Evolutionary conservation across 1,140 invertebrate genomes (phyloP), one percentile per base, ranked within the genome.

Genomic region (Ceratina calcarata): DNA sequence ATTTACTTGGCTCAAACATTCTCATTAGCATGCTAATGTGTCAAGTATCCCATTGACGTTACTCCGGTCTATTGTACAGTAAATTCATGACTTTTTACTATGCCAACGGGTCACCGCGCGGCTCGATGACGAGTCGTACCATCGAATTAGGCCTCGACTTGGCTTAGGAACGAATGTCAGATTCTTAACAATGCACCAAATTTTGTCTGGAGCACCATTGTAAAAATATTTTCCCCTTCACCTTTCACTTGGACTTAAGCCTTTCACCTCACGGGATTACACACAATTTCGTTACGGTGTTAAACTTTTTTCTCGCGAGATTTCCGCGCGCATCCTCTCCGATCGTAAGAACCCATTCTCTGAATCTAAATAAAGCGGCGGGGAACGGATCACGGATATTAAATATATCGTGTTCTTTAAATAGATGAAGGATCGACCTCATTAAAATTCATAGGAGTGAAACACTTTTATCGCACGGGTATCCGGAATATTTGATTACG

Each of bases 181-280:
- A 6, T 27, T n/a, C 13, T n/a, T 24, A 20, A 22, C 13, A 32
- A 37, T 45, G 45, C 2, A 45, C 49, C 60, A n/a, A 74, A 74
- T 84, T 78, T 68, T 37, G 18, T 18, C 8, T n/a, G 20, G 32
- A 10, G 49, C 18, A 68, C 55, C 10, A 45, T 45, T 45, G 37
- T 45, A 27, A 80, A 57, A 66, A 53, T 61, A 86, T 77, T 86
- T 86, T 76, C 72, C 84, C 85, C 83, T 79, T 86, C 81, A 64
- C 85, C 85, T 87, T 86, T 87, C 85, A 87, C 85, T 76, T 27
- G 8, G 61, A 70, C 68, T 65, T 51, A 74, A 84, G 84, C 84
- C 84, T 86, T 86, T 86, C 81, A 71, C 74, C 84, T 83, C 45
- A 49, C 16, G 24, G 27, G 18, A 72, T 62, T 53, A 71, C 61